Percentiles rank a stretch among this genome's conserved stretches.
Evolutionary conservation across 2,888 invertebrate species (phyloP).

Genomic region (Marasmarcha lunaedactyla): DNA sequence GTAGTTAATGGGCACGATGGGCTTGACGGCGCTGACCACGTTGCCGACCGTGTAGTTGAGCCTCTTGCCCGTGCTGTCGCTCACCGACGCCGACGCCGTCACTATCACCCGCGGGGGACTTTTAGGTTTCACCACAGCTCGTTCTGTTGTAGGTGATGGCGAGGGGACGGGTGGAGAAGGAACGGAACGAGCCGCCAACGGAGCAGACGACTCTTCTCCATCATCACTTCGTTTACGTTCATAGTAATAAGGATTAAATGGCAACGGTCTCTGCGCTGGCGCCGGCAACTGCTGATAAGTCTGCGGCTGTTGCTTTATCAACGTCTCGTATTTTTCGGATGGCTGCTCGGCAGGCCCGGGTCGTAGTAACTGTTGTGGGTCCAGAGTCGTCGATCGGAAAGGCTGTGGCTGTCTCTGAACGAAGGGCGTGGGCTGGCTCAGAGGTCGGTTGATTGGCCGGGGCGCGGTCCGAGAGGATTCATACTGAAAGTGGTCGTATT

Average conservation of each 20-base stretch:
- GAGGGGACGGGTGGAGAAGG: slow-evolving; percentile 45
- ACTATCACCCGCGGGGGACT: slow-evolving; percentile 76
- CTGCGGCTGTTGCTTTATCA: slow-evolving; percentile 42
- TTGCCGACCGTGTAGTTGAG: slow-evolving; percentile 78
- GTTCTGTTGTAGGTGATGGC: no score
- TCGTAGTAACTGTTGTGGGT: slow-evolving; percentile 53
- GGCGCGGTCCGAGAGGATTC: slow-evolving; percentile 60
- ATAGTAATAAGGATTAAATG: slow-evolving; percentile 58
- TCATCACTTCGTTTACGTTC: slow-evolving; percentile 64
- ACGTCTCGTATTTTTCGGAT: slow-evolving; percentile 56
- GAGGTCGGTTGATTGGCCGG: slow-evolving; percentile 26
- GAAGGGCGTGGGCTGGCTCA: slow-evolving; percentile 40
- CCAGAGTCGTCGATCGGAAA: slow-evolving; percentile 49
- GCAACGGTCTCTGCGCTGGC: slow-evolving; percentile 46
- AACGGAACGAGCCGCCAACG: slow-evolving; percentile 50
- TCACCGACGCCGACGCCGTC: slow-evolving; percentile 80
- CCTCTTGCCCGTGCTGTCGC: slow-evolving; percentile 77
- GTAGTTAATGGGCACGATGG: slow-evolving; percentile 74
- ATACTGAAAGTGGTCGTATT: slow-evolving; percentile 60
- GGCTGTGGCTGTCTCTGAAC: slow-evolving; percentile 52
- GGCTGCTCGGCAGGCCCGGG: slow-evolving; percentile 53
- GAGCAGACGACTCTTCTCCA: slow-evolving; percentile 37
- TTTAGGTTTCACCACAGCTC: slow-evolving; percentile 49
- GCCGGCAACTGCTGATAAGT: slow-evolving; percentile 32
- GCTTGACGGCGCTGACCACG: slow-evolving; percentile 67